Evolutionary conservation across 1,140 invertebrate genomes (phyloP), one percentile per base, ranked within the genome.

Genomic region (Maconellicoccus hirsutus): DNA sequence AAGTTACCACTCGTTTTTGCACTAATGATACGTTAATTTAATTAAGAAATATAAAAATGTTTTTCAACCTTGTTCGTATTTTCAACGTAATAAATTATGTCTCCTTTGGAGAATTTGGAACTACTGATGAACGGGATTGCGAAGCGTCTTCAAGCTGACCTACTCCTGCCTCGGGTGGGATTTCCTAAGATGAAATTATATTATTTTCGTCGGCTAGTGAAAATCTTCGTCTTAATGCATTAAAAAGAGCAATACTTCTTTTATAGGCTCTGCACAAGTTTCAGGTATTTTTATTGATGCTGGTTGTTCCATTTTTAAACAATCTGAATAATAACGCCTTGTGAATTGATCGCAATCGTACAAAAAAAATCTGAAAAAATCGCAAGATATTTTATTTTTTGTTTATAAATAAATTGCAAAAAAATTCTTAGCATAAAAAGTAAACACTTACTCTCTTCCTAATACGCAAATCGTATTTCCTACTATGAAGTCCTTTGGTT

Each of bases 261-360:
- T 26, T 10, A 66, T 22, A 16, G 61, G 61, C 25, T 66, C 61
- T 10, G 61, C 14, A 22, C 22, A 23, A 4, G 21, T 66, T 66
- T 23, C 22, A 4, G 2, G 6, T 12, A 74, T 52, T 39, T 72
- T 16, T 1, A 74, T 70, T 12, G 73, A 21, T 70, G 71, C 26
- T 16, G 73, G 72, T 74, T 78, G 77, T 29, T 75, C 72, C n/a
- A 78, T 77, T 59, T 75, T 66, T 2, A 77, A 73, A 23, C 71
- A 71, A 8, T 75, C 42, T 22, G 70, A 70, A 59, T 86, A 93
- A 78, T 90, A 94, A 72, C 85, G 85, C 76, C 91, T 84, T 0
- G 92, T 94, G 76, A 89, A 92, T 8, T 82, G 75, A 76, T 93
- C 91, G 75, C 89, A 91, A 77, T 93, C 89, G 73, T 85, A 88